Conservation (phyloP, 2,113 vertebrate species). For the Elachura formosa region DNA sequence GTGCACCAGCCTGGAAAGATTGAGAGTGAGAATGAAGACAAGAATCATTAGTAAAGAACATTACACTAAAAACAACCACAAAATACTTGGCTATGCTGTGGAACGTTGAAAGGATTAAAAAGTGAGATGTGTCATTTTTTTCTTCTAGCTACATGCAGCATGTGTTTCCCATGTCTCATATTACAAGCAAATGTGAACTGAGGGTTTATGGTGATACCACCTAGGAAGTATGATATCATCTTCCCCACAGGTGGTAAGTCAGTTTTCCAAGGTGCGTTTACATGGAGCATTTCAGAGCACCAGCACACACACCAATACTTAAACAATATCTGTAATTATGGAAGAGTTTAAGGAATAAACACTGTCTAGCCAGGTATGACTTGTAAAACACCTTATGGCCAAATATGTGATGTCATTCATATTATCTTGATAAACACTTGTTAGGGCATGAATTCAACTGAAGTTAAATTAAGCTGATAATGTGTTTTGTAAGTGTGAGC, state of each 20-base stretch:
- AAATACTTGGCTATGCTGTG: neutral
- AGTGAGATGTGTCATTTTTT: conserved; percentile 25
- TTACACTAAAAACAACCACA: neutral
- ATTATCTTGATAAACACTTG: conserved; percentile 47
- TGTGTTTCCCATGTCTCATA: conserved; percentile 35
- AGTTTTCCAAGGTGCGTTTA: conserved; percentile 42
- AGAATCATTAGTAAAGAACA: neutral
- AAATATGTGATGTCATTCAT: conserved; percentile 40
- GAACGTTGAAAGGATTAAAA: conserved; percentile 33
- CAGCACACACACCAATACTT: neutral
- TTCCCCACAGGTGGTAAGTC: conserved; percentile 42
- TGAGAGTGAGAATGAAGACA: neutral
- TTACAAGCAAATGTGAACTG: conserved; percentile 40
- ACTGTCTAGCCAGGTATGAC: conserved; percentile 61
- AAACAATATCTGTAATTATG: conserved; percentile 26
- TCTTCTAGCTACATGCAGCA: conserved; percentile 5
- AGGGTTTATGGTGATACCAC: conserved; percentile 48
- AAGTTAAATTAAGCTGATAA: conserved; percentile 42
- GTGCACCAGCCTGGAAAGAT: neutral
- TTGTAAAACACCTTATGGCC: conserved; percentile 44
- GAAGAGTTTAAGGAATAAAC: conserved; percentile 44
- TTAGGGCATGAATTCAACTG: conserved; percentile 23
- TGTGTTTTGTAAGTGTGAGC: neutral
- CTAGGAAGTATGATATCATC: conserved; percentile 58
- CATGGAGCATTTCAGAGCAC: neutral